phyloP scores from a whole-genome alignment of 2,797 vertebrate genomes.

The Pseudochaenichthys georgianus region DNA sequence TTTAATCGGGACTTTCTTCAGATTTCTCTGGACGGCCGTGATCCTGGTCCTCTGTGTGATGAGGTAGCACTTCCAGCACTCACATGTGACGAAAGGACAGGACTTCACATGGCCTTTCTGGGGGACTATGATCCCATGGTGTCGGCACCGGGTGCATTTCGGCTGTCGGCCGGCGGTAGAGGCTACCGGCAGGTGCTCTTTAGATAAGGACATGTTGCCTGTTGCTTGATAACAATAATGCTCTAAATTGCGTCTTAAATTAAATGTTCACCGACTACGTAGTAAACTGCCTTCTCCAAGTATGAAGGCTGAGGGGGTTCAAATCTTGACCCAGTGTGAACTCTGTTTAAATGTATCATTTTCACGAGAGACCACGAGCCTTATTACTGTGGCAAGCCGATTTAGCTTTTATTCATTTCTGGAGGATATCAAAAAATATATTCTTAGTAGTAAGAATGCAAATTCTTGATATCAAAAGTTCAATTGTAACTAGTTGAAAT shows the following conservation, averaged over 20 bases:
- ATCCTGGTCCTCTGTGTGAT: slow-evolving; percentile 35
- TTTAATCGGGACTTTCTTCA: not conserved
- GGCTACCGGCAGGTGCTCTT: not conserved
- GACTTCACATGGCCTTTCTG: slow-evolving; percentile 66
- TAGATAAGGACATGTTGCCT: slow-evolving; percentile 53
- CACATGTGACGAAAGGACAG: slow-evolving; percentile 41
- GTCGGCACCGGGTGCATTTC: slow-evolving; percentile 76
- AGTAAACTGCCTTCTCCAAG: not conserved
- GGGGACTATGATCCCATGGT: slow-evolving; percentile 73
- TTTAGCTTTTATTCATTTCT: no score
- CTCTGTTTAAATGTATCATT: slow-evolving; percentile 28
- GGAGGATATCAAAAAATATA: no score
- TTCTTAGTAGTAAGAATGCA: no score
- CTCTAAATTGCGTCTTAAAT: not conserved
- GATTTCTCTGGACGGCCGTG: slow-evolving; percentile 42
- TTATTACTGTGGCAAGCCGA: no score
- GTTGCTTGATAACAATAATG: not conserved
- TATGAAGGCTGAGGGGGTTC: not conserved
- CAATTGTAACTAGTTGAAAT: no score
- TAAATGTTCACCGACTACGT: no score
- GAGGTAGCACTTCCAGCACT: slow-evolving; percentile 49
- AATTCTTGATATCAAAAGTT: no score
- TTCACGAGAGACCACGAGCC: not conserved
- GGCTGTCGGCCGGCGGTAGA: slow-evolving; percentile 19
- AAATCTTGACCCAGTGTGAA: not conserved